Conservation (phyloP, 2,888 invertebrate genomes). For the Agrochola litura region DNA sequence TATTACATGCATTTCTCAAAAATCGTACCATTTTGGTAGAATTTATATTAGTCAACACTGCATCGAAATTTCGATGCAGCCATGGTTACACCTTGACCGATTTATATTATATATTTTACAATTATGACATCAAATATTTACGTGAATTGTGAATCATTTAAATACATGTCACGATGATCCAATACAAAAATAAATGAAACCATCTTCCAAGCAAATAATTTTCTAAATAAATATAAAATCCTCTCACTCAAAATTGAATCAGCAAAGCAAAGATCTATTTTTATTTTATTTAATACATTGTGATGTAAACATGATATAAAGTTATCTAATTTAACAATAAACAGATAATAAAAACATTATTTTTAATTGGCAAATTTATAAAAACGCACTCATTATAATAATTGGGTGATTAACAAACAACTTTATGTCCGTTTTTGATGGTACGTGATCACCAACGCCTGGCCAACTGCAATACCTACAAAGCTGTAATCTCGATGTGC, state of each 20-base stretch:
- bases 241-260: neutral
- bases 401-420: neutral
- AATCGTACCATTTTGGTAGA: constrained; percentile 53
- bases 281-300: neutral
- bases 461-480: neutral
- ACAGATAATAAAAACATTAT: neutral
- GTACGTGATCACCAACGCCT: neutral
- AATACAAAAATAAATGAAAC: constrained; percentile 5
- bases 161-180: neutral
- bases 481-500: no score
- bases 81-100: constrained; percentile 44
- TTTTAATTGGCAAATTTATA: neutral
- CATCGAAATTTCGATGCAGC: constrained; percentile 2
- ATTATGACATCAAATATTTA: constrained; percentile 1
- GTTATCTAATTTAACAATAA: neutral
- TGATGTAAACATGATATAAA: neutral
- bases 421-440: neutral
- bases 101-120: constrained; percentile 29
- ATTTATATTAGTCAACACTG: constrained; percentile 8
- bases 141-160: constrained; percentile 3
- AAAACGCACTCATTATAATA: neutral
- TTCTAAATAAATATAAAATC: neutral
- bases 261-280: neutral
- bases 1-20: neutral
- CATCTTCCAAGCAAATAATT: neutral